Base-by-base conservation (phyloP, 2,113 vertebrate species). In the Eidolon helvum region DNA sequence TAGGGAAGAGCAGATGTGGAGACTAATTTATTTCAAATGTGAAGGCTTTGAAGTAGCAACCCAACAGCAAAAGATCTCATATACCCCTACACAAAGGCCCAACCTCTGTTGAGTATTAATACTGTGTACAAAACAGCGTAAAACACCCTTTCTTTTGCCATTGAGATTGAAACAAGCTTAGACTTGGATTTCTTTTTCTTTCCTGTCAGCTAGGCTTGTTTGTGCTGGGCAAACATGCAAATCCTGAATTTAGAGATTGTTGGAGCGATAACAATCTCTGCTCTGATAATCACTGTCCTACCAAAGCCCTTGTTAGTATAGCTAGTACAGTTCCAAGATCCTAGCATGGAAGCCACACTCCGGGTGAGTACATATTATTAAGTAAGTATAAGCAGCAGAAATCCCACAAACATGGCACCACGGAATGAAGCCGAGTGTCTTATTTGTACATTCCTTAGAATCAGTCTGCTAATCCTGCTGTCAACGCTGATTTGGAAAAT, bases 111-210 rank as follows among this genome's bases (percentile, higher is more conserved):
- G n/a, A 83, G 85, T 53, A 57, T 38, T 82, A 43, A 57, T 33
- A 82, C 1, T 30, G 30, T n/a, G n/a, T 71, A 40, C 11, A 55
- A 77, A 90, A 33, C 24, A 71, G 50, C n/a, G 71, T 40, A 18
- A 78, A 95, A 87, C 92, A 78, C 55, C 57, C 74, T 88, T 95
- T 77, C 72, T 93, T 79, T 82, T 10, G 22, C 82, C 66, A 55
- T 9, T 40, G 33, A 93, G 53, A 94, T 5, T 40, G 77, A 83
- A 95, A 90, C 88, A 80, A 97, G 96, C 74, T 94, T 92, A 69
- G 95, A 84, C 90, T 93, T 78, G 53, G 72, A 53, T 91, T 75
- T 86, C 33, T 57, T 80, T 59, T 50, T 68, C 38, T 33, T 4
- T 59, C 53, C 53, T 14, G 59, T 93, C 93, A 90, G 53, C 40